Evolutionary conservation across 64 coral and sea anemone genomes (phyloP).

Genomic region (Montipora sp.): DNA sequence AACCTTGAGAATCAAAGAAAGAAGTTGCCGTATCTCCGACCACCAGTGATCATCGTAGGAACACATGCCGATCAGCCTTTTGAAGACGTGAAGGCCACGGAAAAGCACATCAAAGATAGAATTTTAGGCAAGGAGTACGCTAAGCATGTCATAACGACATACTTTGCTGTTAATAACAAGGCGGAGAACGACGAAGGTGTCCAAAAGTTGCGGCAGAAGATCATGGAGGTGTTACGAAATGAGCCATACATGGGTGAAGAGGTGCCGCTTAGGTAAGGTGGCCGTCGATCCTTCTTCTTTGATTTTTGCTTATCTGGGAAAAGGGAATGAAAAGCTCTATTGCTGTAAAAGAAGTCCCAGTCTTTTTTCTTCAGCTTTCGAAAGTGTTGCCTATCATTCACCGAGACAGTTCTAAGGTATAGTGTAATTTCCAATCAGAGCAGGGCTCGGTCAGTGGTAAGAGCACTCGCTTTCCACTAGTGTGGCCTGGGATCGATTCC

Average conservation of each 20-base stretch:
- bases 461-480: too few species aligned
- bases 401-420: too few species aligned
- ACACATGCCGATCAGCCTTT: constrained; percentile 23
- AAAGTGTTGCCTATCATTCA: too few species aligned
- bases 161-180: constrained; percentile 74
- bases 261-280: constrained; percentile 13
- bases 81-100: constrained; percentile 53
- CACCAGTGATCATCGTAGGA: constrained; percentile 1
- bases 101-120: constrained; percentile 55
- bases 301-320: neutral
- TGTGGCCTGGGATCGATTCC: neutral
- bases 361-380: too few species aligned
- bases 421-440: too few species aligned
- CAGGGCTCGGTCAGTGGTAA: too few species aligned
- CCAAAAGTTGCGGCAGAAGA: constrained; percentile 52
- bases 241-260: constrained; percentile 86
- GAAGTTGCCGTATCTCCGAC: neutral
- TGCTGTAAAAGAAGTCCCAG: too few species aligned
- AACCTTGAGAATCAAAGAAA: neutral
- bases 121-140: constrained; percentile 42
- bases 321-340: too few species aligned
- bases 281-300: neutral
- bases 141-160: constrained; percentile 64
- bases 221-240: constrained; percentile 48
- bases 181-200: constrained; percentile 44